Evolutionary conservation across 2,888 invertebrate species (phyloP), one percentile per base, ranked within the genome.

Genomic region (Plusia festucae): DNA sequence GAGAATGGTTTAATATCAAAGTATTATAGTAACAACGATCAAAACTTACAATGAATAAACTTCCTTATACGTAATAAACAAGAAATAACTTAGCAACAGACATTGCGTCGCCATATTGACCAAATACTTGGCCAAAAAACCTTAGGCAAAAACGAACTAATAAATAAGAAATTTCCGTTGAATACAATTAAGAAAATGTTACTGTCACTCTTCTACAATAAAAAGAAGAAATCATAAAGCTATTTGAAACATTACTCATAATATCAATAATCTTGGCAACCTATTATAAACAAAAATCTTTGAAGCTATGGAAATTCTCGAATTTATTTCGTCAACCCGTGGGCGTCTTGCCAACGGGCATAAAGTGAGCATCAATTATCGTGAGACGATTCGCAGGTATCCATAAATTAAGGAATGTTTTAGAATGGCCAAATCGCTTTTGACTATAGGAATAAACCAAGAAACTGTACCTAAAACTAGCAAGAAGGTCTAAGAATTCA

Each of bases 241-340:
- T 34, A 44, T 49, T 27, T 56, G 7, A 57, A 73, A 57, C 51
- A 71, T 58, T 32, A 32, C 9, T 53, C 20, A 40, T 65, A 16
- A 53, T 34, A 53, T 34, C 49, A 24, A 72, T 65, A 40, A 54
- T 62, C 34, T 77, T 66, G 73, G 78, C 73, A 72, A 46, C 20
- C n/a, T 61, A 22, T 22, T 56, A 11, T 49, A 15, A 59, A 61
- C 13, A 15, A 24, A 73, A 71, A 60, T 72, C n/a, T 62, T 52
- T 62, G 56, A 60, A 60, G 73, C 52, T 56, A 73, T 73, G 73
- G 73, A 72, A 77, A 72, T 62, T 77, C 51, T 62, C 24, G 34
- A 56, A 65, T 27, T 32, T 57, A 44, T 40, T 51, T 52, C 66
- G 53, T 60, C 78, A 60, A 60, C 57, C 7, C 1, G 49, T 66